Evolutionary conservation across 2,113 vertebrate species (phyloP), one percentile per base, ranked within the genome.

Genomic region (Nestor notabilis): DNA sequence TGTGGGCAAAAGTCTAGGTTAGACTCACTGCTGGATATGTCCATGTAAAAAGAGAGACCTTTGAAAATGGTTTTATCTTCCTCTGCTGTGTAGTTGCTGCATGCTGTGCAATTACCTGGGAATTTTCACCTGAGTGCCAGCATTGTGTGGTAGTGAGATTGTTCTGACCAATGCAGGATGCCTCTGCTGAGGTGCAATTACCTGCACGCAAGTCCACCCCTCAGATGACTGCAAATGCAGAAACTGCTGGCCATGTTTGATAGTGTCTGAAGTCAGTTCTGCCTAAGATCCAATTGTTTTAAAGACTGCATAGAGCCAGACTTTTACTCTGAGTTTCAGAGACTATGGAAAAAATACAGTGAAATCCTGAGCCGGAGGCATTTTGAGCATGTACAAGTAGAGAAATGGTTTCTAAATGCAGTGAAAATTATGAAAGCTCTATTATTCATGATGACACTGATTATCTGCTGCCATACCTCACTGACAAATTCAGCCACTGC

Each of bases 361-460:
- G 75, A 92, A 89, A 70, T 89, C 83, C 66, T 79, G 60, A 96
- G 96, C 98, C 97, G 65, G 89, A 93, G 97, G 97, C 96, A 43
- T 47, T 90, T 65, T 70, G 49, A 74, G 49, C 79, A 24, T 72
- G 93, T 96, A 96, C 89, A 89, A 96, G 94, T 94, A 95, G 63
- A 96, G 70, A 93, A 95, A 93, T 95, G 96, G 96, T 97, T 98
- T 96, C 96, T 95, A 95, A 97, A 95, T 39, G 93, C 94, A 92
- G 90, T 93, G 93, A 96, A 97, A 98, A 98, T 98, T 98, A 97
- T 95, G 96, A 96, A 97, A 97, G 83, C 90, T 98, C 92, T 97
- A 97, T 98, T 98, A 98, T 97, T 98, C 97, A 97, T 97, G 95
- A 93, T 76, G 93, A 97, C 96, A 88, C 96, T 90, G 96, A 97